phyloP scores from a whole-genome alignment of 2,113 vertebrate genomes.

The Ivindomyrus marchei region DNA sequence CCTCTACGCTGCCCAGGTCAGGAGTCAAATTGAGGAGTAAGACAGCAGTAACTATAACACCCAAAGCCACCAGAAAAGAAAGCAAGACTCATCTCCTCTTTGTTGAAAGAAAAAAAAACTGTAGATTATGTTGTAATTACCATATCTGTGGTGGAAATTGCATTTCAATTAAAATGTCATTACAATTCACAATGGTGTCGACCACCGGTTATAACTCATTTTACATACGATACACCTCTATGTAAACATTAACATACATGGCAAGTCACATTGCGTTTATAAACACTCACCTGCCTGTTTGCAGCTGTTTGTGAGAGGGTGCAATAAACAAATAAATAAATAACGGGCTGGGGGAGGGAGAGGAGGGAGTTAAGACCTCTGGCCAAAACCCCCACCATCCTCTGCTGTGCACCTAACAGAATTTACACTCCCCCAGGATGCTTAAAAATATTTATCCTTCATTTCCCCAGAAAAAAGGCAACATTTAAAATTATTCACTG shows the following conservation, averaged over 20 bases:
- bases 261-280: too few species aligned
- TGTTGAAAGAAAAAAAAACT: neutral
- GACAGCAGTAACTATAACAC: neutral
- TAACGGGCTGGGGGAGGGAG: neutral
- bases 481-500: neutral
- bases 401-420: neutral
- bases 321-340: neutral
- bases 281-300: neutral
- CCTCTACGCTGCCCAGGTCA: neutral
- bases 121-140: neutral
- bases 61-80: neutral
- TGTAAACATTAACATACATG: neutral
- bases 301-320: neutral
- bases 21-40: neutral
- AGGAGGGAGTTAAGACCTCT: neutral
- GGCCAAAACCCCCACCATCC: neutral
- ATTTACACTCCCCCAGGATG: neutral
- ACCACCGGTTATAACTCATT: neutral
- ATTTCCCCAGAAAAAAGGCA: neutral
- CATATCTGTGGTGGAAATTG: neutral
- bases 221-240: neutral
- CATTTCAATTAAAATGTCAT: neutral
- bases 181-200: neutral
- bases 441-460: neutral
- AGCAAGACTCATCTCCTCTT: neutral